Base-by-base conservation (phyloP, 1,140 invertebrate species). In the Camponotus vicinus region DNA sequence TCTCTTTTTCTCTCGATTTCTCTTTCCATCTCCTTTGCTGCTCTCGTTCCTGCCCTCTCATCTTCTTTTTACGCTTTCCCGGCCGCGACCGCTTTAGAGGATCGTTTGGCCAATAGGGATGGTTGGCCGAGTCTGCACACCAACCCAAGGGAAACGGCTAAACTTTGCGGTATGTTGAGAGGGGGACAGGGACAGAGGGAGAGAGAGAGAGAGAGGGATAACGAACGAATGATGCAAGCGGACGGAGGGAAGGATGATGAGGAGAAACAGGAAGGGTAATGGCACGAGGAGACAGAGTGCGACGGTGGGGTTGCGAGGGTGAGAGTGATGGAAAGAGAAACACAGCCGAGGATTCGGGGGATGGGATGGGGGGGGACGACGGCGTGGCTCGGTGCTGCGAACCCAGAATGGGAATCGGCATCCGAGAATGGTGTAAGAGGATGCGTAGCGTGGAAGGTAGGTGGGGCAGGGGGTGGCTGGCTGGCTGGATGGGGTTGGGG, bases 401-500 rank as follows among this genome's bases (percentile, higher is more conserved):
- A 88, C 71, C 86, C 86, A 92, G 90, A 93, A 92, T 90, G 89
- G 88, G 89, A 92, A 92, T 88, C 85, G 86, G 88, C 88, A 91
- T 76, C 87, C 73, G 86, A 89, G 90, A 90, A 92, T 92, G 89
- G 90, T 32, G 85, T 86, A 89, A 88, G 88, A 84, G 88, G 86
- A 71, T 89, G 90, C 92, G 92, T 92, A 91, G 87, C 88, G 88
- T 90, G 87, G 80, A 85, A 89, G 82, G 87, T 89, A 88, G 84
- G 87, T 84, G 69, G 86, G 76, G 77, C 75, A 84, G 69, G 64
- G 61, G 86, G 84, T 52, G 37, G 61, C 73, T 85, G 78, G 88
- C 77, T 82, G 77, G 88, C 84, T 76, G 76, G 75, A 57, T 77
- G 69, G 90, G 91, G 91, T 92, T 91, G 93, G 92, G 92, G 91